phyloP scores from a whole-genome alignment of 1,140 invertebrate genomes.

The Drosophila yakuba region DNA sequence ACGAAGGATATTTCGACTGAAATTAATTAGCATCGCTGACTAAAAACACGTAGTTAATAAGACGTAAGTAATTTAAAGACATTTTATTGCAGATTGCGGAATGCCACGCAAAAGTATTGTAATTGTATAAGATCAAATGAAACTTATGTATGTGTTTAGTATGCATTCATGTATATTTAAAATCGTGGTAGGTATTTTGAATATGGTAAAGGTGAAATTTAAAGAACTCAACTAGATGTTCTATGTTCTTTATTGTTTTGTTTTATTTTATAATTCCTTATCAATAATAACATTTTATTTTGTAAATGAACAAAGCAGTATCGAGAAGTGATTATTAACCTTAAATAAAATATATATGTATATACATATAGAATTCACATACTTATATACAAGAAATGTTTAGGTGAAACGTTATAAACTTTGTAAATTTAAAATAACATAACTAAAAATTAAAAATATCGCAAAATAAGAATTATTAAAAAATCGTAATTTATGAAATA shows the following conservation, averaged over 20 bases:
- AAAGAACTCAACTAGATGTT: slow-evolving; percentile 79
- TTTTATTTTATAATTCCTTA: slow-evolving; percentile 48
- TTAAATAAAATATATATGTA: slow-evolving; percentile 35
- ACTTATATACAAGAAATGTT: slow-evolving; percentile 52
- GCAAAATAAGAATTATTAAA: slow-evolving; percentile 1
- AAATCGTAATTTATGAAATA: slow-evolving; percentile 11
- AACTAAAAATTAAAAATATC: slow-evolving; percentile 30
- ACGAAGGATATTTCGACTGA: slow-evolving; percentile 61
- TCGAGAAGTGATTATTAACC: slow-evolving; percentile 39
- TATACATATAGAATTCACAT: slow-evolving; percentile 26
- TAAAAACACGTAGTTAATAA: slow-evolving; percentile 49
- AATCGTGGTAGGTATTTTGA: slow-evolving; percentile 73
- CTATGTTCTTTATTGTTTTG: slow-evolving; percentile 68
- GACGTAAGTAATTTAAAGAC: slow-evolving; percentile 44
- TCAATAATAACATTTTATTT: slow-evolving; percentile 45
- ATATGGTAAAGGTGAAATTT: slow-evolving; percentile 81
- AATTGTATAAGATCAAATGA: slow-evolving; percentile 27
- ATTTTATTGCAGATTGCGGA: slow-evolving; percentile 11
- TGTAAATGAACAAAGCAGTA: slow-evolving; percentile 64
- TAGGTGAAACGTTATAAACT: slow-evolving; percentile 76
- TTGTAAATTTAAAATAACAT: slow-evolving; percentile 67
- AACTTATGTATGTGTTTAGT: slow-evolving; percentile 55
- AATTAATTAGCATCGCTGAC: slow-evolving; percentile 51
- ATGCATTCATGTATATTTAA: slow-evolving; percentile 52
- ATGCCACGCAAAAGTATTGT: slow-evolving; percentile 14